These are phyloP conservation scores for Myotis brandtii DNA, from an alignment of 2,113 vertebrate species.

Conservation along the genomic window DNA sequence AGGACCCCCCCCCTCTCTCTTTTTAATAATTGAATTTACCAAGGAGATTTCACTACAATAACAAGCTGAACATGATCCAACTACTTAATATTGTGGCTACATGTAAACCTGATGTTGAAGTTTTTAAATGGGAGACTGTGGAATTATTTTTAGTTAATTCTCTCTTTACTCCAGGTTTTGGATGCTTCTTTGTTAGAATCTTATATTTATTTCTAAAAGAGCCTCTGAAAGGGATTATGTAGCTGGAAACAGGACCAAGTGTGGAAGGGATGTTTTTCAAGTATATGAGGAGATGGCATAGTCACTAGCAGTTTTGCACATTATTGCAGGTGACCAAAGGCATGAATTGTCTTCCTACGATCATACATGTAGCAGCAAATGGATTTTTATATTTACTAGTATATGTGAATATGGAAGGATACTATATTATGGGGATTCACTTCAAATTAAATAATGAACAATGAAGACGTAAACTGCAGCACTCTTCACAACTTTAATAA, in stretches of 20 bases:
- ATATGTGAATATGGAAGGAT: neutral
- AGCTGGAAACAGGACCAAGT: neutral
- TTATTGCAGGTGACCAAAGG: neutral
- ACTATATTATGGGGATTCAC: neutral
- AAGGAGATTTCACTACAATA: constrained; percentile 27
- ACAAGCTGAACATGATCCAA: neutral
- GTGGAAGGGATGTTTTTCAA: neutral
- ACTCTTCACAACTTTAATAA: neutral
- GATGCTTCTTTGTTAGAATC: constrained; percentile 9
- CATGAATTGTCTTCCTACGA: neutral
- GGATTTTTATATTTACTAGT: neutral
- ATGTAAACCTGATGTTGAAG: neutral
- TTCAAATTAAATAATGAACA: constrained; percentile 23
- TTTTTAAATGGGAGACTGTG: constrained; percentile 41
- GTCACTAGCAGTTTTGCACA: neutral
- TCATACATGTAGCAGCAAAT: neutral
- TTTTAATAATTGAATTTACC: constrained; percentile 41
- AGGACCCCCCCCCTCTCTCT: neutral
- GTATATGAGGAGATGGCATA: neutral
- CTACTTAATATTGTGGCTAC: neutral
- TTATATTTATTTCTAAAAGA: constrained; percentile 39
- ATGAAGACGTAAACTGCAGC: neutral
- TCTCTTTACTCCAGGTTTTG: constrained; percentile 23
- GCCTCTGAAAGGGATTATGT: neutral
- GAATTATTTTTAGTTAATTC: constrained; percentile 58